Base-by-base conservation (phyloP, 1,140 invertebrate genomes). In the Drosophila pectinifera region DNA sequence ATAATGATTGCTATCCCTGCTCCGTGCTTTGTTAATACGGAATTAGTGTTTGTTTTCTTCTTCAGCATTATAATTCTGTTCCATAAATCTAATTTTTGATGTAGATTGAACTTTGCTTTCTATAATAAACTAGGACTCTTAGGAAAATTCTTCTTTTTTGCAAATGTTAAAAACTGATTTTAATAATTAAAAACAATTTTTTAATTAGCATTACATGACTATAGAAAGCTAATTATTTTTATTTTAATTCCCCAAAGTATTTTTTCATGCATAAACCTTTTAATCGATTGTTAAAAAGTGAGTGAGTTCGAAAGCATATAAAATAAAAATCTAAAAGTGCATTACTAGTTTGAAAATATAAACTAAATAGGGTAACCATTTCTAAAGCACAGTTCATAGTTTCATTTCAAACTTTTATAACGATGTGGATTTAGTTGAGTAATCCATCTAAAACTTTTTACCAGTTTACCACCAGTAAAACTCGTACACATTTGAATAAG, bases 381-480 rank as follows among this genome's bases (percentile, higher is more conserved):
- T n/a, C n/a, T n/a, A 31, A 31, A 31, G 8, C 28, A 0, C 28
- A 10, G 3, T 10, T 8, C 28, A 10, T 8, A 10, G 28, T 45
- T 28, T 13, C 11, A 49, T 18, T 31, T 18, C 8, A 31, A 49
- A 28, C 26, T 49, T 13, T 49, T 48, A 31, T 31, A 31, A 2
- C 3, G 5, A 7, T 22, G 24, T 10, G n/a, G n/a, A 16, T 18
- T 55, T 39, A 11, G 11, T 20, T 5, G 5, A 22, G 2, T 18
- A 39, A 54, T 8, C 16, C 8, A 16, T 20, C 20, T 49, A 7
- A 13, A 31, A 34, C 48, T 51, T 20, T 51, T 31, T 20, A 22
- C 20, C 26, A 65, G 13, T 20, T 41, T 10, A n/a, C n/a, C n/a
- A n/a, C n/a, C n/a, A n/a, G n/a, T n/a, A n/a, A 45, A 22, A 49